Percentiles rank a stretch among this genome's conserved stretches.
Evolutionary conservation across 2,113 vertebrate genomes (phyloP).

Genomic region (Eurypyga helias): DNA sequence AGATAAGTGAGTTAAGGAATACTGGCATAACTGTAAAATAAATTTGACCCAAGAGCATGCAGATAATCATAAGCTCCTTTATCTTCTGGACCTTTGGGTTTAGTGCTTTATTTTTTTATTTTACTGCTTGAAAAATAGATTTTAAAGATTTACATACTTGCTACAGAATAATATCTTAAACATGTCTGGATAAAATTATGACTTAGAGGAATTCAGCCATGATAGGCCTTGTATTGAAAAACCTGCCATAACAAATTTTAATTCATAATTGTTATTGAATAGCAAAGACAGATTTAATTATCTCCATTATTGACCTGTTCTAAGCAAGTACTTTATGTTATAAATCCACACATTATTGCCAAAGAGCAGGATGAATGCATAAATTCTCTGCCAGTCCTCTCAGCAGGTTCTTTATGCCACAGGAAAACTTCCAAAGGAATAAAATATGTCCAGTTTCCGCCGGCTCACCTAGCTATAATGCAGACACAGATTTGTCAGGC

Average conservation of each 20-base stretch:
- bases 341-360: constrained; percentile 43
- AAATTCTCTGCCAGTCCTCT: constrained; percentile 22
- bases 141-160: constrained; percentile 60
- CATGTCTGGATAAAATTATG: constrained; percentile 48
- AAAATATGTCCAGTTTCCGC: constrained; percentile 24
- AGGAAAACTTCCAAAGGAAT: constrained; percentile 35
- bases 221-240: constrained; percentile 47
- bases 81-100: constrained; percentile 4
- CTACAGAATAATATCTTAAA: constrained; percentile 47
- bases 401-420: not conserved
- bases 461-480: not conserved
- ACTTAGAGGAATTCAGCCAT: constrained; percentile 33
- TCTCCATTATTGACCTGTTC: constrained; percentile 46
- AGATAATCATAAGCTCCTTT: constrained; percentile 34
- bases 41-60: not conserved
- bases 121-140: constrained; percentile 55
- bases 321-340: constrained; percentile 10
- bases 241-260: constrained; percentile 56
- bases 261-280: constrained; percentile 69
- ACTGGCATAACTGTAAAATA: not conserved
- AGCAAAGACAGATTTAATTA: constrained; percentile 58
- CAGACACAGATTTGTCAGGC: not conserved
- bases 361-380: constrained; percentile 13
- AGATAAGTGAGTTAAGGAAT: constrained; percentile 28
- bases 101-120: constrained; percentile 37